Evolutionary conservation across 2,113 vertebrate species (phyloP), one percentile per base, ranked within the genome.

Genomic region (Anguilla rostrata): DNA sequence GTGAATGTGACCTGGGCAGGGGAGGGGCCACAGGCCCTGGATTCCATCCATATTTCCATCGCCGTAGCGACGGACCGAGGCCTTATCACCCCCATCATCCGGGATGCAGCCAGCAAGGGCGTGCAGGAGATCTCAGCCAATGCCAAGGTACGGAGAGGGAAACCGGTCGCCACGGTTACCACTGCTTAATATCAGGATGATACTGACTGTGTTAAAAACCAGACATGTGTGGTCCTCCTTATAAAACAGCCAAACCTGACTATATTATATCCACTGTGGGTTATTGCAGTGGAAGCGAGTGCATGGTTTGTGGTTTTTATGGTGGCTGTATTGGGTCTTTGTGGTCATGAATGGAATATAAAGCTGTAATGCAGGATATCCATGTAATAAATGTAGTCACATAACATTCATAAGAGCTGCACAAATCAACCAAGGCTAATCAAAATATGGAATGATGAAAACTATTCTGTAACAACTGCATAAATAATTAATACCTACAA

Each of bases 61-160:
- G 98, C 97, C 39, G 98, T 99, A 90, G 98, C 98, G 49, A 99
- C 98, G 0, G 96, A 98, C 78, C 96, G 93, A 89, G 98, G 98
- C 87, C 96, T 99, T 86, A 97, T 99, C 88, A 99, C 98, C 1
- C 98, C 98, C 12, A 95, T 99, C 92, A 97, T 99, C 91, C 98
- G 92, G 92, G 95, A 98, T 90, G 98, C 96, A 66, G 96, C 97
- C 60, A 91, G 93, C 89, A 99, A 99, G 92, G 98, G 98, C 78
- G 93, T 99, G 81, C 92, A 93, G 90, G 97, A 99, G 94, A 99
- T 99, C 80, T 95, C 98, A 40, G 91, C 94, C 46, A 96, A 95
- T 84, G 95, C 96, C 75, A 98, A 97, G 97, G 98, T 99, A 91
- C n/a, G 1, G 11, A 11, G 26, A 7, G 26, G 22, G 6, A 22